Base-by-base conservation (phyloP, 64 coral and sea anemone genomes). In the Trachythela sp. region DNA sequence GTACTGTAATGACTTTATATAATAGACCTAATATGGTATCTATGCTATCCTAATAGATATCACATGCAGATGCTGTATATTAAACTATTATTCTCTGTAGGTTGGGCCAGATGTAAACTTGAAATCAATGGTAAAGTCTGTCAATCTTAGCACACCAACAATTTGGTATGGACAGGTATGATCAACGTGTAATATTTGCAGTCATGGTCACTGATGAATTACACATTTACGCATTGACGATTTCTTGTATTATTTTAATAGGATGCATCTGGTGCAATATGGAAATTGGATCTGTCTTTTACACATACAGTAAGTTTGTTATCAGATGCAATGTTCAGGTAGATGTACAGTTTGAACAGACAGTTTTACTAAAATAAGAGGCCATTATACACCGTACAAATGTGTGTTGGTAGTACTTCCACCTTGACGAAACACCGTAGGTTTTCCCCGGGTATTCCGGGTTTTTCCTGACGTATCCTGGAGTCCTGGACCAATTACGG, bases 101-200 rank as follows among this genome's bases (percentile, higher is more conserved):
- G 95, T 98, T 91, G 95, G 95, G 13, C 70, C 95, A 37, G 95
- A 98, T 49, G 95, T 98, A 14, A 98, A 98, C 67, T 84, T 98
- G 29, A 93, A 94, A 91, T 98, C 95, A 24, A 94, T 98, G 95
- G 92, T 94, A 33, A 98, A 98, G 52, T 93, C 95, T 72, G 89
- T 92, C 7, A 94, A 92, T 18, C 90, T 85, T 54, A 93, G 94
- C n/a, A 89, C 93, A n/a, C 95, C 95, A 48, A 80, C 75, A 80
- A 98, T 98, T 86, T 98, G 95, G 95, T 98, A 93, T 93, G 95
- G 93, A 64, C 95, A 98, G 95, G 95, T 98, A 72, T 70, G 75
- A 34, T 80, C 8, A 37, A 30, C 33, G 33, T 5, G 0, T 6
- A 80, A 29, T 80, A 17, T 10, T 37, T 5, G 15, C 9, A 15